phyloP scores from a whole-genome alignment of 2,888 invertebrate species.

The Drosophila merina region DNA sequence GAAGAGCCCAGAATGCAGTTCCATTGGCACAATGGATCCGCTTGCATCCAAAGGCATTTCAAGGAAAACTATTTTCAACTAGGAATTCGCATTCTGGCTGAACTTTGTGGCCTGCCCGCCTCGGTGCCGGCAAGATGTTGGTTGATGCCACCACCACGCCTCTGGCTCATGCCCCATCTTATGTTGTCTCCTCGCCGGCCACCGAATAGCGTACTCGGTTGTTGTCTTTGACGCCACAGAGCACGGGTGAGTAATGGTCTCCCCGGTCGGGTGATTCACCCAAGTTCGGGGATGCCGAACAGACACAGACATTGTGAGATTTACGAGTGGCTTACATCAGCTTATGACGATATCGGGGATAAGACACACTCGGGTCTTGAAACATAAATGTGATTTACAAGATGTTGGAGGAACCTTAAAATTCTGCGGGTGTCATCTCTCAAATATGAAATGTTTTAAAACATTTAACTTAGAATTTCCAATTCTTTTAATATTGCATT shows the following conservation, averaged over 20 bases:
- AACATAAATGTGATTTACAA: constrained; percentile 9
- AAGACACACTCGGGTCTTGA: constrained; percentile 4
- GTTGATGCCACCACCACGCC: constrained; percentile 10
- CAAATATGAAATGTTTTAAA: background rate
- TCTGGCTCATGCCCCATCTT: constrained; percentile 14
- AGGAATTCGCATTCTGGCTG: constrained; percentile 39
- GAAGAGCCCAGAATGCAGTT: constrained; percentile 25
- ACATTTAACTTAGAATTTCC: background rate
- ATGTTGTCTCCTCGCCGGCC: constrained; percentile 3
- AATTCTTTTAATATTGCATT: background rate
- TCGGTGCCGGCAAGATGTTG: constrained; percentile 1
- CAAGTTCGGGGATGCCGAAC: constrained; percentile 47
- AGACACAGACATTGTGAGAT: constrained; percentile 30
- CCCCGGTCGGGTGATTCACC: constrained; percentile 36
- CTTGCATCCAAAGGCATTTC: constrained; percentile 43
- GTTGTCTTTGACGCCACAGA: constrained; percentile 37
- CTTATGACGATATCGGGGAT: background rate
- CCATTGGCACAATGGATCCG: constrained; percentile 18
- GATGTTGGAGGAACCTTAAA: background rate
- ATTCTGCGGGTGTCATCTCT: background rate
- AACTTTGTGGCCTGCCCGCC: constrained; percentile 30
- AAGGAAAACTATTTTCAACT: constrained; percentile 50
- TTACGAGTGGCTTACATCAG: constrained; percentile 25
- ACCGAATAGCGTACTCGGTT: background rate
- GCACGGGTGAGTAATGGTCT: constrained; percentile 31